A percentile compares a stretch with the other conserved stretches of the same genome.
These are phyloP conservation scores for Microplitis manilae DNA, from an alignment of 2,888 invertebrate species.

Conservation along the genomic window DNA sequence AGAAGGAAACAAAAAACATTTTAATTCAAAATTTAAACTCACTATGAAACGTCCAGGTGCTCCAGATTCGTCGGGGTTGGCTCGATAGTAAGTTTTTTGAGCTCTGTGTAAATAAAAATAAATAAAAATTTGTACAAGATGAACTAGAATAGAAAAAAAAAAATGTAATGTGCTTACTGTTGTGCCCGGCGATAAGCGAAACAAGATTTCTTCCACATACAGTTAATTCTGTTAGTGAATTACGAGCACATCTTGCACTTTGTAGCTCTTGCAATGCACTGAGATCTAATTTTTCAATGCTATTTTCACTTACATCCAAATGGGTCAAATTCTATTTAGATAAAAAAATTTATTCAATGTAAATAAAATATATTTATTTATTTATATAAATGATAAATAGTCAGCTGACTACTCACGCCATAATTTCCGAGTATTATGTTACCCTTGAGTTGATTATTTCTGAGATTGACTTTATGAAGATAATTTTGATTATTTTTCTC, in stretches of 20 bases:
- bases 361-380: too few relatives aligned
- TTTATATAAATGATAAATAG: too few relatives aligned
- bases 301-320: slow-evolving; percentile 87
- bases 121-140: slow-evolving; percentile 19
- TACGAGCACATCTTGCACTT: slow-evolving; percentile 84
- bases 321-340: slow-evolving; percentile 81
- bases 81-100: slow-evolving; percentile 80
- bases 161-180: slow-evolving; percentile 75
- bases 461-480: slow-evolving; percentile 81
- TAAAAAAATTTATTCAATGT: too few relatives aligned
- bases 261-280: slow-evolving; percentile 85
- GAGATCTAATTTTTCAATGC: slow-evolving; percentile 86
- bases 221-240: slow-evolving; percentile 82
- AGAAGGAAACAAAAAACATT: too few relatives aligned
- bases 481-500: slow-evolving; percentile 62
- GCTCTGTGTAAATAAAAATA: slow-evolving; percentile 72
- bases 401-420: slow-evolving; percentile 76
- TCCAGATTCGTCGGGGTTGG: slow-evolving; percentile 82
- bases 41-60: slow-evolving; percentile 85
- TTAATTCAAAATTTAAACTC: slow-evolving; percentile 55
- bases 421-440: slow-evolving; percentile 89
- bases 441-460: slow-evolving; percentile 85
- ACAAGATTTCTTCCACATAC: slow-evolving; percentile 84
- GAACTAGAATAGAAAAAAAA: slow-evolving; percentile 24
- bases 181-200: slow-evolving; percentile 86